Conservation (phyloP, 2,113 vertebrate species). For the Trogon surrucura region DNA sequence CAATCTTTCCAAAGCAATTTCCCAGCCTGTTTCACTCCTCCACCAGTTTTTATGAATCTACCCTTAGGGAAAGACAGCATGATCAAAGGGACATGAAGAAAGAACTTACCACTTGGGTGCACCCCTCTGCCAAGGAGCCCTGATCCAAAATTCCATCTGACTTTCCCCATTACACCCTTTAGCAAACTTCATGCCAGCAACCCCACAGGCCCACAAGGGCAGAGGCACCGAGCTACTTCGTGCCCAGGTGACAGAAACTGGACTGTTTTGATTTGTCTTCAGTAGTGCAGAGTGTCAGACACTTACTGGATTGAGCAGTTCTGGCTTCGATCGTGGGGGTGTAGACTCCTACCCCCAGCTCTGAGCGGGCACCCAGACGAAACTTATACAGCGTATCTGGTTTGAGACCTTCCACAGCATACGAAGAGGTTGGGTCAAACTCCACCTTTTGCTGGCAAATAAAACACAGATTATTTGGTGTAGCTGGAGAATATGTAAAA, state of each 20-base stretch:
- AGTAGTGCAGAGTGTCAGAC: not conserved
- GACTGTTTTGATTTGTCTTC: not conserved
- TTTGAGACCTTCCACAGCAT: slow-evolving; percentile 90
- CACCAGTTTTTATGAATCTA: slow-evolving; percentile 31
- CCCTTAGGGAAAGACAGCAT: slow-evolving; percentile 25
- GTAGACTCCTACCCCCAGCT: slow-evolving; percentile 90
- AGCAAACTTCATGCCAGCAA: not conserved
- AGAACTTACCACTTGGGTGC: slow-evolving; percentile 77
- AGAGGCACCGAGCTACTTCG: not conserved
- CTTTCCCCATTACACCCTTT: not conserved
- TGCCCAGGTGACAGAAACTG: not conserved
- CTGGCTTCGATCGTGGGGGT: slow-evolving; percentile 84
- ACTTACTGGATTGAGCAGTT: slow-evolving; percentile 96
- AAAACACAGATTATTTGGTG: not conserved
- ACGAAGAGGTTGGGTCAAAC: slow-evolving; percentile 86
- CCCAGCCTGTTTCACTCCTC: slow-evolving; percentile 46
- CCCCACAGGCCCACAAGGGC: not conserved
- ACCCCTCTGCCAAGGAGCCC: slow-evolving; percentile 47
- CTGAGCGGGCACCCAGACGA: slow-evolving; percentile 89
- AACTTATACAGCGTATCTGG: slow-evolving; percentile 91
- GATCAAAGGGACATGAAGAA: slow-evolving; percentile 53
- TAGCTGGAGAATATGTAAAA: not conserved
- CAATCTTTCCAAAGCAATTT: slow-evolving; percentile 46
- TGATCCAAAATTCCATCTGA: slow-evolving; percentile 42
- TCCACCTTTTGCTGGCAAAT: slow-evolving; percentile 84